Percentiles rank a stretch among this genome's conserved stretches.
Conservation (phyloP, 2,113 vertebrate species). For the Elgaria multicarinata region DNA sequence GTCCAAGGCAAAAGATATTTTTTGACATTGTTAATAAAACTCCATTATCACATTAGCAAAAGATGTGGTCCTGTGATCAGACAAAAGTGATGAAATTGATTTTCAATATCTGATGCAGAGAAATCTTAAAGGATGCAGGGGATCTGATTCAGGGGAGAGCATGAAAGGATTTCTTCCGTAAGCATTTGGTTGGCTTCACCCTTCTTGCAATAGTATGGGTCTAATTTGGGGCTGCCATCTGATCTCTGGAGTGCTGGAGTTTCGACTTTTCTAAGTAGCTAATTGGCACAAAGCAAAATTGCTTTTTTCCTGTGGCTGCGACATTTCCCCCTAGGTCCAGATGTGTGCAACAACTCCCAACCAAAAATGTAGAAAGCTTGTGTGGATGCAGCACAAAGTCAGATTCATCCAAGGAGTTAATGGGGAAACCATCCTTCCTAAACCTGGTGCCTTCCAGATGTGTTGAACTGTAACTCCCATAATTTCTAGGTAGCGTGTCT, state of each 20-base stretch:
- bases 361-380: background rate
- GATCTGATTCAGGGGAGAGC: background rate
- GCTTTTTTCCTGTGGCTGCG: background rate
- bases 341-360: background rate
- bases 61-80: background rate
- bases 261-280: background rate
- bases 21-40: background rate
- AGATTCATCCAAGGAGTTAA: background rate
- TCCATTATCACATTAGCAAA: background rate
- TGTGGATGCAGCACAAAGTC: background rate
- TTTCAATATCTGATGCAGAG: slow-evolving; percentile 11
- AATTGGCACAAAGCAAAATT: background rate
- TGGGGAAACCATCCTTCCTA: too few relatives aligned
- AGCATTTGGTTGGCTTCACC: background rate
- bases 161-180: background rate
- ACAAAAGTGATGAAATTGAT: slow-evolving; percentile 48
- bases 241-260: background rate
- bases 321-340: background rate
- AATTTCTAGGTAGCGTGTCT: too few relatives aligned
- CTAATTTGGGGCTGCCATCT: background rate
- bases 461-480: too few relatives aligned
- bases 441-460: background rate
- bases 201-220: too few relatives aligned
- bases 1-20: slow-evolving; percentile 5
- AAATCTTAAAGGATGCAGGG: background rate